Base-by-base conservation (phyloP, 2,888 invertebrate species). In the Pegoplata infirma region DNA sequence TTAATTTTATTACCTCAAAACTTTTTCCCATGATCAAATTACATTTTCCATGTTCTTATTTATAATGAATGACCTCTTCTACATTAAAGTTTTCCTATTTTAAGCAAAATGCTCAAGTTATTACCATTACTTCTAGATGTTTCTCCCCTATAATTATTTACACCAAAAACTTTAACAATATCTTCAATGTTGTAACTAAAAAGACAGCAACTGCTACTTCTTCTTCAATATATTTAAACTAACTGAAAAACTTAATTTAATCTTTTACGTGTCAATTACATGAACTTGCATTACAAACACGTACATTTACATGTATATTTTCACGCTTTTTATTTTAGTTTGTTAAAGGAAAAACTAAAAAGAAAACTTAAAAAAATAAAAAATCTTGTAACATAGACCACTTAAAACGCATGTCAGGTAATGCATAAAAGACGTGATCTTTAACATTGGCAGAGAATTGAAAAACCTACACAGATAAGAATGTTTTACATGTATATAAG, bases 181-280 rank as follows among this genome's bases (percentile, higher is more conserved):
- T 55, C 16, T 17, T 23, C 14, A 56, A 23, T n/a, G 1, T 51
- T 14, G 17, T 19, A 47, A 47, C 46, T 47, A 23, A 47, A 63
- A 40, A 25, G 6, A 40, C 12, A 5, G 5, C 12, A 40, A 36
- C 36, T 36, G 12, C 25, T 6, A 51, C n/a, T n/a, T n/a, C n/a
- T n/a, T n/a, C n/a, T n/a, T n/a, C 25, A 44, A 55, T 68, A 49
- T 69, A 36, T 71, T 53, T 51, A 61, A 61, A 21, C 23, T 21
- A 51, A 61, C 28, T 49, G 40, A 55, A 53, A 77, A 78, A 74
- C 69, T 74, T 69, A 69, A 78, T 78, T 78, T 74, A 73, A 78
- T 78, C 59, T 73, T 74, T 74, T 78, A 78, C 69, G 74, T 78
- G 78, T 78, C 74, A 74, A 74, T 78, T 78, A 68, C 55, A 36